Base-by-base conservation (phyloP, 2,797 vertebrate species). In the Squalus acanthias region DNA sequence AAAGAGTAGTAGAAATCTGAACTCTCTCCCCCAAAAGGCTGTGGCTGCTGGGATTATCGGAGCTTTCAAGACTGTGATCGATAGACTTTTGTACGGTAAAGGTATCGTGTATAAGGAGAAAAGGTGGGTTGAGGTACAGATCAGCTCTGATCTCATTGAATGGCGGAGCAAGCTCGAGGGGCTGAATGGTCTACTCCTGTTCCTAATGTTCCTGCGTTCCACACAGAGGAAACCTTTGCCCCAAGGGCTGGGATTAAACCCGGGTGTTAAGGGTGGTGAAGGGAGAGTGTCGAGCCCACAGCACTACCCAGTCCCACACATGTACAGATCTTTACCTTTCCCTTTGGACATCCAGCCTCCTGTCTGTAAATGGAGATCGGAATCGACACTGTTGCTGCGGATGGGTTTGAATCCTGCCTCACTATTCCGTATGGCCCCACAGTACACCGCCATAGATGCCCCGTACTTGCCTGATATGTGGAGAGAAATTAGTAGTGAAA, bases 291-390 rank as follows among this genome's bases (percentile, higher is more conserved):
- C 29, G 1, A 96, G 95, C 24, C 95, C 96, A 96, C 9, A 96
- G 79, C 96, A 97, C 96, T 97, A 97, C 97, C 97, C 97, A 96
- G 97, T 13, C 33, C 60, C 60, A 65, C 26, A 65, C 57, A 29
- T 2, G 22, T 60, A 39, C n/a, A 8, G 15, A 65, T 70, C 96
- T 97, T 88, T 72, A 97, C 97, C 97, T 96, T 96, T 93, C 22
- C 97, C 97, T 95, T 96, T 63, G 8, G 96, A 0, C 0, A 1
- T 65, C 97, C 97, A 96, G 50, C 96, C 70, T 69, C 96, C 97
- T 57, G 95, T 96, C 20, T 50, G 96, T 24, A 97, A 60, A 0
- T 96, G 96, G 91, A 96, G 94, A 60, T 96, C 95, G 0, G 95
- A 96, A 89, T 97, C 57, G 0, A 87, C 0, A 94, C 92, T 96